Evolutionary conservation across 2,113 vertebrate species (phyloP).

Genomic region (Petaurus breviceps): DNA sequence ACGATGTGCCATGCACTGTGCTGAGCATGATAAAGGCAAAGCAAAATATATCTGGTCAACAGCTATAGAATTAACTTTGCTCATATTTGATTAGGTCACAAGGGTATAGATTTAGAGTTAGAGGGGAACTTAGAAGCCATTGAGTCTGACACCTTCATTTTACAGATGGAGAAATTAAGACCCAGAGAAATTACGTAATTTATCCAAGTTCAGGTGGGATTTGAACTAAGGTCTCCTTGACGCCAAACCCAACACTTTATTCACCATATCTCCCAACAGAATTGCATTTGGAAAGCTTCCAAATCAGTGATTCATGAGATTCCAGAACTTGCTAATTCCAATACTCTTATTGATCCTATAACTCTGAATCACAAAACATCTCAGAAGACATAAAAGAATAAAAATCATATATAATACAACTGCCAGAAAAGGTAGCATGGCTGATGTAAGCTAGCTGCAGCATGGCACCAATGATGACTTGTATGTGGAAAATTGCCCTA

Average conservation of each 20-base stretch:
- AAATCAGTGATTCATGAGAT: neutral
- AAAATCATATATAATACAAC: too few relatives aligned
- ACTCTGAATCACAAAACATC: neutral
- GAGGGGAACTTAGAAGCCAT: neutral
- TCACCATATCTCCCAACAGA: neutral
- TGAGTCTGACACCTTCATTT: neutral
- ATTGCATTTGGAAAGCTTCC: neutral
- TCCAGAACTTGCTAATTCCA: neutral
- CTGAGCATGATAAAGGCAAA: conserved; percentile 3
- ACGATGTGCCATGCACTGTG: neutral
- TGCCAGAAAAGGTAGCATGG: too few relatives aligned
- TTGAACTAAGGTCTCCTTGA: neutral
- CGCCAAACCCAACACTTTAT: neutral
- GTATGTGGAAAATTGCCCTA: too few relatives aligned
- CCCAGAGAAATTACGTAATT: neutral
- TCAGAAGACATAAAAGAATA: too few relatives aligned
- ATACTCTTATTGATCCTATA: neutral
- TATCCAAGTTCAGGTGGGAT: neutral
- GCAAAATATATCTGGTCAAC: too few relatives aligned
- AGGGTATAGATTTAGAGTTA: too few relatives aligned
- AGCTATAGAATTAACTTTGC: too few relatives aligned
- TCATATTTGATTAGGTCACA: too few relatives aligned
- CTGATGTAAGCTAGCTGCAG: too few relatives aligned
- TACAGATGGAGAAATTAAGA: neutral
- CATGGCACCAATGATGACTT: too few relatives aligned